A percentile compares a stretch with the other conserved stretches of the same genome.
Evolutionary conservation across 2,888 invertebrate genomes (phyloP).

Genomic region (Molorchus minor): DNA sequence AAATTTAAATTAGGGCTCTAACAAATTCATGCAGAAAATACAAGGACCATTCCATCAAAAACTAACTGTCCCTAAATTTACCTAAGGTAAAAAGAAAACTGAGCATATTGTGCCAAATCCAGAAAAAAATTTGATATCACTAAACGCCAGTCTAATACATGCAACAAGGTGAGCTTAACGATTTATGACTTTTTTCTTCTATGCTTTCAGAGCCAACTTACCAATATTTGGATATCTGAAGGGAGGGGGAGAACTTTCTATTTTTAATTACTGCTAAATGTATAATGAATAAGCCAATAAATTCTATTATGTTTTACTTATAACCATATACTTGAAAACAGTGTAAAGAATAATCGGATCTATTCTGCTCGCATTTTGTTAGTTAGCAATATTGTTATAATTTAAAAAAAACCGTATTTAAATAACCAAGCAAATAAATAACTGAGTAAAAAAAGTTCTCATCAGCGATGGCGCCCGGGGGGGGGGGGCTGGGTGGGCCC

Average conservation of each 20-base stretch:
- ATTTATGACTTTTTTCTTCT: constrained; percentile 22
- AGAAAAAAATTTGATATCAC: no score
- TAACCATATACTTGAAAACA: no score
- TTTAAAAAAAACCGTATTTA: no score
- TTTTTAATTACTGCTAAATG: constrained; percentile 18
- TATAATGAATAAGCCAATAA: constrained; percentile 7
- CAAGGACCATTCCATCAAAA: constrained; percentile 5
- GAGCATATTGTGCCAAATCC: constrained; percentile 12
- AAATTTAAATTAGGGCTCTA: constrained; percentile 1
- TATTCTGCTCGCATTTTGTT: no score
- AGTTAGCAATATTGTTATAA: no score
- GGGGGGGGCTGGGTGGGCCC: no score
- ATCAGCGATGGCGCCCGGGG: no score
- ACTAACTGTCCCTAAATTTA: background rate
- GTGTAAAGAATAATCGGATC: no score
- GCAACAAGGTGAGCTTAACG: constrained; percentile 24
- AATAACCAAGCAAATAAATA: no score
- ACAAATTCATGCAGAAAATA: constrained; percentile 9
- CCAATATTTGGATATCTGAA: constrained; percentile 42
- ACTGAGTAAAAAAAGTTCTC: no score
- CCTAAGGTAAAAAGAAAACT: constrained; percentile 8
- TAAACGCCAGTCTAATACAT: constrained; percentile 22
- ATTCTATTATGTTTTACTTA: no score
- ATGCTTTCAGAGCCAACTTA: constrained; percentile 48
- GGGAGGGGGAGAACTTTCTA: constrained; percentile 17